Evolutionary conservation across 2,888 invertebrate genomes (phyloP).

Genomic region (Emmelina monodactyla): DNA sequence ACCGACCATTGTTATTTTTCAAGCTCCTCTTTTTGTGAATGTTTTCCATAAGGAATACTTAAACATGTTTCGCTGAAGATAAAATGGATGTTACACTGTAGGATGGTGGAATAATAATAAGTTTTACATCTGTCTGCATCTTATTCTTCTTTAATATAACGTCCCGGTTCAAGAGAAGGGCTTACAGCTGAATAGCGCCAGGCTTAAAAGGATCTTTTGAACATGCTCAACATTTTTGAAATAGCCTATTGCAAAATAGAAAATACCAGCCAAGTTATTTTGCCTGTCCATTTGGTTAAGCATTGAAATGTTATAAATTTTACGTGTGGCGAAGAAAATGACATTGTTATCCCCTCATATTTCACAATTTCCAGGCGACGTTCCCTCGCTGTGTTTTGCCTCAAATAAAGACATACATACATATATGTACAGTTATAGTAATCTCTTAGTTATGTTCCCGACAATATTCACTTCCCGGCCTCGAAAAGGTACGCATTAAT

Average conservation of each 20-base stretch:
- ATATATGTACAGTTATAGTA: slow-evolving; percentile 1
- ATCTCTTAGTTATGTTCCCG: slow-evolving; percentile 9
- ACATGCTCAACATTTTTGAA: slow-evolving; percentile 23
- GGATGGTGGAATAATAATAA: slow-evolving; percentile 18
- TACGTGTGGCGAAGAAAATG: slow-evolving; percentile 33
- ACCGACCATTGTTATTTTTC: slow-evolving; percentile 40
- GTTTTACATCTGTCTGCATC: slow-evolving; percentile 14
- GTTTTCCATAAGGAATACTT: slow-evolving; percentile 28
- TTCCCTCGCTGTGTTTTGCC: slow-evolving; percentile 17
- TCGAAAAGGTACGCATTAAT: slow-evolving; percentile 28
- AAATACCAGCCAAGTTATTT: slow-evolving; percentile 17
- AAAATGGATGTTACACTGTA: slow-evolving; percentile 20
- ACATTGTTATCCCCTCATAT: slow-evolving; percentile 45
- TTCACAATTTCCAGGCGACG: slow-evolving; percentile 40
- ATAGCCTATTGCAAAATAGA: slow-evolving; percentile 18
- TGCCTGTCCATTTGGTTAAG: slow-evolving; percentile 26
- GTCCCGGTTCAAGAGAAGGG: background rate
- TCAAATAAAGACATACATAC: slow-evolving; percentile 22
- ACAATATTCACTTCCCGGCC: slow-evolving; percentile 16
- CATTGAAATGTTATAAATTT: slow-evolving; percentile 41
- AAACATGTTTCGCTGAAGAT: slow-evolving; percentile 23
- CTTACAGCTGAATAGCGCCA: slow-evolving; percentile 11
- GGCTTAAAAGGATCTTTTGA: slow-evolving; percentile 9
- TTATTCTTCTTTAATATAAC: slow-evolving; percentile 8
- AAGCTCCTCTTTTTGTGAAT: slow-evolving; percentile 26